Conservation (phyloP, 2,888 invertebrate species). For the Anthrax anthrax region DNA sequence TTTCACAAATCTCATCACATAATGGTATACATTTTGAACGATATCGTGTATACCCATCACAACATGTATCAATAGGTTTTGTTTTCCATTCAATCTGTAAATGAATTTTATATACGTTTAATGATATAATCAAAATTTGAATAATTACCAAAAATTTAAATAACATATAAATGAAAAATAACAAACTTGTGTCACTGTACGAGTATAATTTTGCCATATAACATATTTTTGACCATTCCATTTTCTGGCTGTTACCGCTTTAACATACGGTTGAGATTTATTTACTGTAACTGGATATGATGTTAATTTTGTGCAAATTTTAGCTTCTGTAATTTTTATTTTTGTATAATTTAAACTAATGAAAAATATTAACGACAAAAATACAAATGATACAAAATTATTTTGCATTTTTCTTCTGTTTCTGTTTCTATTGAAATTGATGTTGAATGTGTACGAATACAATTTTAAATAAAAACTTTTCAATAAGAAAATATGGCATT, state of each 20-base stretch:
- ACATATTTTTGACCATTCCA: neutral
- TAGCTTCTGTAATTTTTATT: neutral
- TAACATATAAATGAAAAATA: too few species aligned
- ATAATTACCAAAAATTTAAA: too few species aligned
- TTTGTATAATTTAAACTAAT: too few species aligned
- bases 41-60: constrained; percentile 1
- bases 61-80: neutral
- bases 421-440: too few species aligned
- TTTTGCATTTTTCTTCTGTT: too few species aligned
- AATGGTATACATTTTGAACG: constrained; percentile 15
- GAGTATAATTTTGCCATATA: neutral
- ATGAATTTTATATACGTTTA: neutral
- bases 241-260: neutral
- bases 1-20: constrained; percentile 16
- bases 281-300: neutral
- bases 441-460: too few species aligned
- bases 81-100: neutral
- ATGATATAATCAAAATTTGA: neutral
- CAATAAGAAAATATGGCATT: too few species aligned
- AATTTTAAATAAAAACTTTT: too few species aligned
- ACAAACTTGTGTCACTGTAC: neutral
- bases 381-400: too few species aligned
- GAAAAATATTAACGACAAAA: too few species aligned
- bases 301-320: neutral
- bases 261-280: neutral